A percentile compares a stretch with the other conserved stretches of the same genome.
Conservation (phyloP, 2,888 invertebrate species). For the Ichneumoninae sp. region DNA sequence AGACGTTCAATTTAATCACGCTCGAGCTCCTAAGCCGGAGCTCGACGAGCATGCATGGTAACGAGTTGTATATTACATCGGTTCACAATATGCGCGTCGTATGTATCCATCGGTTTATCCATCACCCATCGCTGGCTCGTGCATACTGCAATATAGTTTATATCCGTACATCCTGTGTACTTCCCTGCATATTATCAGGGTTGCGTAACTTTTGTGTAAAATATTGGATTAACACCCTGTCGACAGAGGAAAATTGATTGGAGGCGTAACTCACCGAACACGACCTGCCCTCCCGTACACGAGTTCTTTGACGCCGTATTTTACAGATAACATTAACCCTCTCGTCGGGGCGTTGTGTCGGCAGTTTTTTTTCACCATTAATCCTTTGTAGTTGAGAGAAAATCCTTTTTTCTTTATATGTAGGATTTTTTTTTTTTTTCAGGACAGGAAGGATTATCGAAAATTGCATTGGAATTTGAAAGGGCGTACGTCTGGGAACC, state of each 20-base stretch:
- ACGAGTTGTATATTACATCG: slow-evolving; percentile 1
- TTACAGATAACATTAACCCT: neutral
- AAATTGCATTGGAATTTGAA: neutral
- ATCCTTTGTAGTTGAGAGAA: neutral
- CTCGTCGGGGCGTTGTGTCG: neutral
- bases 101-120: slow-evolving; percentile 22
- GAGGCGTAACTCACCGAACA: slow-evolving; percentile 20
- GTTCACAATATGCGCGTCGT: neutral
- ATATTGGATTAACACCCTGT: slow-evolving; percentile 45
- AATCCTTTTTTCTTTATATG: neutral
- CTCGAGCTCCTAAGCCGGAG: neutral
- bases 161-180: neutral
- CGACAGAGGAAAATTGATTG: slow-evolving; percentile 51
- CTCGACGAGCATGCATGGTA: slow-evolving; percentile 1
- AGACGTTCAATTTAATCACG: neutral
- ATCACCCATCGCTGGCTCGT: slow-evolving; percentile 4
- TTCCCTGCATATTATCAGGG: neutral
- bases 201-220: slow-evolving; percentile 58
- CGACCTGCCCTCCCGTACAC: neutral
- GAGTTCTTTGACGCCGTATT: neutral
- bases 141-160: neutral
- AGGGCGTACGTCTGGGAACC: neutral
- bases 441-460: neutral
- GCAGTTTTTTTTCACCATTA: neutral
- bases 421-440: neutral